A percentile compares a stretch with the other conserved stretches of the same genome.
Conservation (phyloP, 2,113 vertebrate genomes). For the Amia ocellicauda region DNA sequence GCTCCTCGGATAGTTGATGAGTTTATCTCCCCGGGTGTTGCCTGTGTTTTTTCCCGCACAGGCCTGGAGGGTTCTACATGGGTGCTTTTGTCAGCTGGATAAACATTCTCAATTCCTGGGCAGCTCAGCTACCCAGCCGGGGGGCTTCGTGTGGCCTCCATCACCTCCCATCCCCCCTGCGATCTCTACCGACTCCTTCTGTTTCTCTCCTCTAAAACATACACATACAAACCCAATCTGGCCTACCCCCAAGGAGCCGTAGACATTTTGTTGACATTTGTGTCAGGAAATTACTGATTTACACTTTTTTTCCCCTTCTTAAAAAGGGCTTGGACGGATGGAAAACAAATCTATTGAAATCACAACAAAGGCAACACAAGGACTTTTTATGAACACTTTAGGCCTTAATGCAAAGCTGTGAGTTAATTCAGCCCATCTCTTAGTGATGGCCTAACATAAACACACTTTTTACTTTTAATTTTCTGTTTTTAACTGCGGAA, state of each 20-base stretch:
- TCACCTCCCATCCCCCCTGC: neutral
- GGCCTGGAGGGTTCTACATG: neutral
- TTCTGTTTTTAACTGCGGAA: too few species aligned
- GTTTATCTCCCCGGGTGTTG: conserved; percentile 1
- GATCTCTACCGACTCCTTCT: conserved; percentile 30
- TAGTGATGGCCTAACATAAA: neutral
- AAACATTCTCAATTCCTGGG: neutral
- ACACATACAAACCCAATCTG: neutral
- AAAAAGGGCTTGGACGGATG: neutral
- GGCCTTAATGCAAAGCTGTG: neutral
- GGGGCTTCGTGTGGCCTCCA: neutral
- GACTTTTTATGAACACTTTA: neutral
- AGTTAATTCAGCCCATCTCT: neutral
- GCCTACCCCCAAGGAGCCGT: neutral
- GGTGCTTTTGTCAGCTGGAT: conserved; percentile 6
- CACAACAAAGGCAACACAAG: neutral
- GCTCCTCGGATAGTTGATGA: neutral
- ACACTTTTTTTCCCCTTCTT: conserved; percentile 8
- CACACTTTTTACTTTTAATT: too few species aligned
- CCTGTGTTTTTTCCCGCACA: neutral
- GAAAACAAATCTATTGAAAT: neutral
- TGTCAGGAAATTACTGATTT: conserved; percentile 7
- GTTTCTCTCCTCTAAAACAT: conserved; percentile 22
- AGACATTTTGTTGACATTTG: neutral
- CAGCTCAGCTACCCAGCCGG: neutral